Conservation (phyloP, 2,113 vertebrate genomes). For the Chauna torquata region DNA sequence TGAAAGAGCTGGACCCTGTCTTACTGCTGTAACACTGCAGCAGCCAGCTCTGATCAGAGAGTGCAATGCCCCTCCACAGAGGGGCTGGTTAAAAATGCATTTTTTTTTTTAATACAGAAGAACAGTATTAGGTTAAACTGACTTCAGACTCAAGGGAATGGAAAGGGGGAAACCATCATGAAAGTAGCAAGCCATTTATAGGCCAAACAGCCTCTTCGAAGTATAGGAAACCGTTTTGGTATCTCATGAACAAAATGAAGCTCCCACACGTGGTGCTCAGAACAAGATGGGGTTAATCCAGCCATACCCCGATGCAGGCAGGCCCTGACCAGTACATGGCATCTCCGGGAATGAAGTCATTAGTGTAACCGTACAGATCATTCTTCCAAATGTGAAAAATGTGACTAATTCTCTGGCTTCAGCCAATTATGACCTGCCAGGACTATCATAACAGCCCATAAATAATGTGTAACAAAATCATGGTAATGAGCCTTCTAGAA, state of each 20-base stretch:
- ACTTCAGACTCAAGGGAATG: not conserved
- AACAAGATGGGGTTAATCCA: not conserved
- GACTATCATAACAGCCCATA: constrained; percentile 64
- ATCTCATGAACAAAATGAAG: not conserved
- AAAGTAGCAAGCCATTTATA: not conserved
- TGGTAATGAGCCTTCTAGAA: constrained; percentile 43
- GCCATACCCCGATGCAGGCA: not conserved
- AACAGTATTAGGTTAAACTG: not conserved
- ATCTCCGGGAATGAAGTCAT: constrained; percentile 51
- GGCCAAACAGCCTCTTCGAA: not conserved
- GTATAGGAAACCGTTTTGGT: not conserved
- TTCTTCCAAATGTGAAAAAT: constrained; percentile 60
- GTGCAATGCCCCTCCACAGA: rapidly evolving
- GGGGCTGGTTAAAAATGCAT: not conserved
- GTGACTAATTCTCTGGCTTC: constrained; percentile 58
- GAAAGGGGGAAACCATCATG: not conserved
- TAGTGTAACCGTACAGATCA: constrained; percentile 27
- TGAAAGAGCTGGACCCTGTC: not conserved
- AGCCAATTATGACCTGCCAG: constrained; percentile 67
- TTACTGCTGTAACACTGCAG: not conserved
- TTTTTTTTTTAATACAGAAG: not conserved
- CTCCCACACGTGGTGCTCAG: not conserved
- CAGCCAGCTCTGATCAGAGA: not conserved
- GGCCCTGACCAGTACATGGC: not conserved
- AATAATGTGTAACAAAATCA: constrained; percentile 58